These are phyloP conservation scores for Anodontia alba DNA, from an alignment of 2,888 invertebrate species.

Conservation along the genomic window DNA sequence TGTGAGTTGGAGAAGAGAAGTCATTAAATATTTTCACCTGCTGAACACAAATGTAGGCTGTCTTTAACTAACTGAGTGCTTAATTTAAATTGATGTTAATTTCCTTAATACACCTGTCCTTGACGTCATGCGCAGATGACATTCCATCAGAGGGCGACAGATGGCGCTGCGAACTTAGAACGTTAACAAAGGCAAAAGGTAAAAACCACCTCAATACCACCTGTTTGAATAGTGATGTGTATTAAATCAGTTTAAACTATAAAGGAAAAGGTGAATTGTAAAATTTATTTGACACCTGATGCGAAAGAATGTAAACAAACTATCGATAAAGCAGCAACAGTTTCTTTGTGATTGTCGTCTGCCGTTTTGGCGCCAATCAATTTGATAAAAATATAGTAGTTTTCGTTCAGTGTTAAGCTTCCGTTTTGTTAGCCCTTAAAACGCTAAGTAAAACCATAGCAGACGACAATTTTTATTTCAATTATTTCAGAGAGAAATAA, in stretches of 20 bases:
- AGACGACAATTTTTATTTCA: no score
- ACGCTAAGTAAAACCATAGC: no score
- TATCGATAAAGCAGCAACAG: not conserved
- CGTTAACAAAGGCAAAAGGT: not conserved
- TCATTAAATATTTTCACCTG: not conserved
- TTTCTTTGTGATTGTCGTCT: slow-evolving; percentile 10
- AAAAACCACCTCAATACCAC: not conserved
- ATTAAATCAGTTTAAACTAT: not conserved
- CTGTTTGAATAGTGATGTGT: slow-evolving; percentile 8
- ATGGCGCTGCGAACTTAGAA: not conserved
- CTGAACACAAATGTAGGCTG: not conserved
- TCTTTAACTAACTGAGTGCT: not conserved
- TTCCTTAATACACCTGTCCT: not conserved
- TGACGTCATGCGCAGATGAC: slow-evolving; percentile 10
- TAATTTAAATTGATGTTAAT: not conserved
- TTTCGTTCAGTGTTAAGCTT: not conserved
- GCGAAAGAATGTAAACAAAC: not conserved
- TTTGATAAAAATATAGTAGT: not conserved
- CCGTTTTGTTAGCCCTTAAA: no score
- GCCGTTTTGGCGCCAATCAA: not conserved
- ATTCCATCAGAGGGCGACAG: not conserved
- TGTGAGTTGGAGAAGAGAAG: no score
- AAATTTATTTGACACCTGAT: slow-evolving; percentile 1
- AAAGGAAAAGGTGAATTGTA: not conserved
- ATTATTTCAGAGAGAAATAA: no score